A percentile compares a stretch with the other conserved stretches of the same genome.
Evolutionary conservation across 2,113 vertebrate species (phyloP).

Genomic region (Leptocoma aspasia): DNA sequence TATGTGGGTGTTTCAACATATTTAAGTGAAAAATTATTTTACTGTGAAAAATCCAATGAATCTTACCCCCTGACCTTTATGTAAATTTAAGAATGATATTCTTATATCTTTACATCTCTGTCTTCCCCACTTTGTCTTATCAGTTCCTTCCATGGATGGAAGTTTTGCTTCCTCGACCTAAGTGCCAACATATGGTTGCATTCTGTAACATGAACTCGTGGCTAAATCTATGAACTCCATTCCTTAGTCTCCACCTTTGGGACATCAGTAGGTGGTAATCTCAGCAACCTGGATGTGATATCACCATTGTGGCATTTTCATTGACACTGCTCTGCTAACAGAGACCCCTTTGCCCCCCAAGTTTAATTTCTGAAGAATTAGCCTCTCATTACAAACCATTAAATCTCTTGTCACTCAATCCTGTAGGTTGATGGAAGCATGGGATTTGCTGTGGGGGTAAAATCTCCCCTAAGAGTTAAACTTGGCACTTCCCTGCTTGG

Average conservation of each 20-base stretch:
- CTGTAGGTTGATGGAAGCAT: slow-evolving; percentile 9
- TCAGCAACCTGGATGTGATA: slow-evolving; percentile 61
- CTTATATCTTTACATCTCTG: background rate
- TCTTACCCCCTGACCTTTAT: background rate
- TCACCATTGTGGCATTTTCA: slow-evolving; percentile 63
- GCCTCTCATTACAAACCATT: slow-evolving; percentile 59
- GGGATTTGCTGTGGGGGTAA: background rate
- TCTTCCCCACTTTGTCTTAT: background rate
- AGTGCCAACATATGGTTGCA: slow-evolving; percentile 58
- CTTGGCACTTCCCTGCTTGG: slow-evolving; percentile 13
- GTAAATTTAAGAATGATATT: background rate
- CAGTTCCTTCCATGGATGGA: background rate
- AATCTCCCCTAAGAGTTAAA: background rate
- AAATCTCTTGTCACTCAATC: slow-evolving; percentile 64
- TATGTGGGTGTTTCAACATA: background rate
- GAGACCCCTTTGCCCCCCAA: slow-evolving; percentile 22
- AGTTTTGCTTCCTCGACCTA: background rate
- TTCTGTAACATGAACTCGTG: slow-evolving; percentile 62
- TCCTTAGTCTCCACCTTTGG: slow-evolving; percentile 40
- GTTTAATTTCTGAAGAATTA: slow-evolving; percentile 61
- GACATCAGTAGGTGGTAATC: slow-evolving; percentile 64
- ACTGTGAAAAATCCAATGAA: background rate
- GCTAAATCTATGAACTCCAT: slow-evolving; percentile 5
- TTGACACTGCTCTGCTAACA: slow-evolving; percentile 18
- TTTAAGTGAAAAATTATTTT: background rate